Base-by-base conservation (phyloP, 2,797 vertebrate species). In the Diceros bicornis region DNA sequence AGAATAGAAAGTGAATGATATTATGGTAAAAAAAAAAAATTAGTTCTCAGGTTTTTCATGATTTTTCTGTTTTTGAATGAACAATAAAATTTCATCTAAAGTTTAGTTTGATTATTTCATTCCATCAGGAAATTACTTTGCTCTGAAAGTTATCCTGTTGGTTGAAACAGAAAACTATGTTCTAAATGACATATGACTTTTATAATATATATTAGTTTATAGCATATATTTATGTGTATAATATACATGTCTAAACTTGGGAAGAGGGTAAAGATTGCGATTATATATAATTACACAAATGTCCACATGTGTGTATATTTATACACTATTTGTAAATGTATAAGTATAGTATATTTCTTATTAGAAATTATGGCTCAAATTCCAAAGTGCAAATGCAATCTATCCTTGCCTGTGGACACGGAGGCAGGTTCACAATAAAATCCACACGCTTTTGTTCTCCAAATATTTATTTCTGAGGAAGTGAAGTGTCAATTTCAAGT, bases 71-170 rank as follows among this genome's bases (percentile, higher is more conserved):
- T 87, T 87, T 37, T 93, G 25, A 72, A 68, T 83, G 34, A 79
- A 37, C 86, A 75, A 25, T 83, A 78, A 89, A 93, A 83, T 89
- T 94, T 94, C 21, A 89, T 72, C 20, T 84, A 2, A 29, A 74
- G 14, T 69, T 84, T 96, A 91, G 85, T 89, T 79, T 96, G 29
- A 96, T 92, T 95, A 89, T 78, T 91, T 96, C 44, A 82, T 57
- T 32, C 32, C 64, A 72, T 52, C 20, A 94, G 57, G 57, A 92
- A 95, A 91, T 82, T 44, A 47, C 9, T 85, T 92, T 78, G 44
- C 59, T 92, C 82, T 66, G 27, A 92, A 18, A 93, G 93, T 93
- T 57, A 75, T 64, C n/a, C 6, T 78, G n/a, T 68, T 86, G 32
- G 25, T 87, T 90, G 61, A 92, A 88, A 95, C 16, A 84, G 59